These are phyloP conservation scores for Myocastor coypus DNA, from an alignment of 2,113 vertebrate species.

Conservation along the genomic window DNA sequence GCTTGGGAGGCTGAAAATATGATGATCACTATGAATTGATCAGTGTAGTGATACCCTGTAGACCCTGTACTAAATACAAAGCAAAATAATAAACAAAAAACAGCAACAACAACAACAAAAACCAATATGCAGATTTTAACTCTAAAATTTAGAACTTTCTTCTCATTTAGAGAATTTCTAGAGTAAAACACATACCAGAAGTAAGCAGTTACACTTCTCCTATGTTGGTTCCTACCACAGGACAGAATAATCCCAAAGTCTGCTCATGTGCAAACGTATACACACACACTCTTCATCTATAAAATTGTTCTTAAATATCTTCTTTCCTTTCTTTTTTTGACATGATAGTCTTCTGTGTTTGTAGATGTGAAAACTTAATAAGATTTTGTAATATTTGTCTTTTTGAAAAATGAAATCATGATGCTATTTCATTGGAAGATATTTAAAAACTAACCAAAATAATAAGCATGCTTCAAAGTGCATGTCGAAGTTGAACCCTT, in stretches of 20 bases:
- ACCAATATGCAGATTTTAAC: background rate
- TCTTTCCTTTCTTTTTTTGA: background rate
- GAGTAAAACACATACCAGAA: background rate
- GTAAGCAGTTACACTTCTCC: background rate
- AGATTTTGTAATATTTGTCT: background rate
- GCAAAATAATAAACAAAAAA: too few species aligned
- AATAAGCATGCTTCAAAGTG: background rate
- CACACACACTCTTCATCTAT: background rate
- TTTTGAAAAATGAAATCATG: background rate
- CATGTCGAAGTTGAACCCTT: slow-evolving; percentile 18
- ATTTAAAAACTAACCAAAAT: slow-evolving; percentile 11
- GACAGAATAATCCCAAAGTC: background rate
- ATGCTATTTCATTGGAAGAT: background rate
- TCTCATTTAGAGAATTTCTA: background rate
- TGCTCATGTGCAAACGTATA: background rate
- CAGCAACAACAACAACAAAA: too few species aligned
- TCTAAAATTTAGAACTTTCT: background rate
- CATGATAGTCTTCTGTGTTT: background rate
- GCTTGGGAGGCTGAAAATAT: too few species aligned
- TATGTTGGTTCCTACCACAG: background rate
- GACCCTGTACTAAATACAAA: too few species aligned
- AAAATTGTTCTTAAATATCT: background rate
- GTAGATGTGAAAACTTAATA: background rate
- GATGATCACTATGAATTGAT: too few species aligned
- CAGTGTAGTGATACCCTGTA: too few species aligned